phyloP scores from a whole-genome alignment of 2,888 invertebrate genomes.

The Lapara coniferarum region DNA sequence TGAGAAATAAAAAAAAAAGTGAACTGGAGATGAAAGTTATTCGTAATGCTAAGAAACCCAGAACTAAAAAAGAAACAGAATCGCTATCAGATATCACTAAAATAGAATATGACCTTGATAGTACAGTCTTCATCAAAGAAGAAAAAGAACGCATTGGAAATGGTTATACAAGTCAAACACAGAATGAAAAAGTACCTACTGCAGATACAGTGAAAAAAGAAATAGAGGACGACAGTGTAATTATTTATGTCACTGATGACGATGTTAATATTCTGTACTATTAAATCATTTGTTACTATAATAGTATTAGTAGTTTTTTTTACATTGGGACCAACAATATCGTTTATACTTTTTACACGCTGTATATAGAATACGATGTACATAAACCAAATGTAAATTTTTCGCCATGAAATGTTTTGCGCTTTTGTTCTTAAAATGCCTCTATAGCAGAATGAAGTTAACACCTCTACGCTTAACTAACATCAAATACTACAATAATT shows the following conservation, averaged over 20 bases:
- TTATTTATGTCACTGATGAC: constrained; percentile 5
- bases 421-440: not conserved
- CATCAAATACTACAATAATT: no score
- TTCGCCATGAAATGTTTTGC: no score
- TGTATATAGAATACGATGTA: no score
- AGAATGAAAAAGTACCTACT: not conserved
- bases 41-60: not conserved
- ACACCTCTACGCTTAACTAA: no score
- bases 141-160: not conserved
- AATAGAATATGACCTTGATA: not conserved
- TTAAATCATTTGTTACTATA: not conserved
- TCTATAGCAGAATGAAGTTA: no score
- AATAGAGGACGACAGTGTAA: not conserved
- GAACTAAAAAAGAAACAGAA: not conserved
- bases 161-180: no score
- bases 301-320: not conserved
- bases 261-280: constrained; percentile 5
- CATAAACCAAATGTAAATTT: no score
- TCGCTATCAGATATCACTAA: not conserved
- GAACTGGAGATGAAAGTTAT: not conserved
- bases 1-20: not conserved
- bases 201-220: not conserved
- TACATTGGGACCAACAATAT: no score
- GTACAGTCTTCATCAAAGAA: not conserved
- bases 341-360: no score